Conservation (phyloP, 2,888 invertebrate species). For the Tipula unca region DNA sequence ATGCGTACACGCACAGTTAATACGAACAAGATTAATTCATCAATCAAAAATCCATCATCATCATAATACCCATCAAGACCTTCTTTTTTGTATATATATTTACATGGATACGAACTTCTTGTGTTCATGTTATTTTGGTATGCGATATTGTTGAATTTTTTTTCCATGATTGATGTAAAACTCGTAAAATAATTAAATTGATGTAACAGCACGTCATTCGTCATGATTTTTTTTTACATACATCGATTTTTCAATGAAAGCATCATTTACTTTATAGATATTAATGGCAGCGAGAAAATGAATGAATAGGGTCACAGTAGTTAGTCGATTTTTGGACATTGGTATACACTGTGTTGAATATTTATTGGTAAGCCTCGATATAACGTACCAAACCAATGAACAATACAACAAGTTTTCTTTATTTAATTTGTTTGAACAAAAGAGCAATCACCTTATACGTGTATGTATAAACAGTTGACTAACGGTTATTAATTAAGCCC, state of each 20-base stretch:
- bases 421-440: not conserved
- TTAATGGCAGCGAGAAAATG: not conserved
- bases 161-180: not conserved
- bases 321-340: too few species aligned
- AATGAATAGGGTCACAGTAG: not conserved
- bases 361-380: too few species aligned
- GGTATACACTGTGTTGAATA: too few species aligned
- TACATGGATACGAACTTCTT: not conserved
- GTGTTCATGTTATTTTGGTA: not conserved
- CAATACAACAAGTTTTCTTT: not conserved
- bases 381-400: not conserved
- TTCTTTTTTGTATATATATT: not conserved
- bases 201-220: not conserved
- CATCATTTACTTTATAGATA: not conserved
- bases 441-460: not conserved
- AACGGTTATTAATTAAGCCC: not conserved
- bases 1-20: not conserved
- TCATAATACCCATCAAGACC: not conserved
- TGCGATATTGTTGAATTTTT: not conserved
- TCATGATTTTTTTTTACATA: not conserved
- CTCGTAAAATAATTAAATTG: conserved; percentile 8
- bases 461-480: not conserved
- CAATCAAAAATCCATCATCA: conserved; percentile 8
- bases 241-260: not conserved
- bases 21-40: not conserved